phyloP scores from a whole-genome alignment of 2,888 invertebrate genomes.

The Steinernema scapterisci region DNA sequence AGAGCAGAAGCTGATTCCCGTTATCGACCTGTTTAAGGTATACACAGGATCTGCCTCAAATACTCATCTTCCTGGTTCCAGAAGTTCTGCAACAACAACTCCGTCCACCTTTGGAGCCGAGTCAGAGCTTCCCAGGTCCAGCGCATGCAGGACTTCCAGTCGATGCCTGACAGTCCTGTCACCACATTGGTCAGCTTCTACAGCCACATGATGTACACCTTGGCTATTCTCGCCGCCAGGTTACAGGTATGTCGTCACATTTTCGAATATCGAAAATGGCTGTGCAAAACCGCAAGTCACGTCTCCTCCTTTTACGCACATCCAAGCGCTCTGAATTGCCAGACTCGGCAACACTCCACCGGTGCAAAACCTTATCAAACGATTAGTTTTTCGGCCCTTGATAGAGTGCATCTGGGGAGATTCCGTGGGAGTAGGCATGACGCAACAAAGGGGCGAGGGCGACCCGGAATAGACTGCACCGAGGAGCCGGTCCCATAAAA shows the following conservation, averaged over 20 bases:
- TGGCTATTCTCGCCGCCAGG: constrained; percentile 62
- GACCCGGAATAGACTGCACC: no score
- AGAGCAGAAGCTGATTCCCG: constrained; percentile 58
- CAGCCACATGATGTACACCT: constrained; percentile 61
- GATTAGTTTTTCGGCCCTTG: no score
- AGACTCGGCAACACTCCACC: no score
- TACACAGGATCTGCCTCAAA: background rate
- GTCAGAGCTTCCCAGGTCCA: constrained; percentile 46
- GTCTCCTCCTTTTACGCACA: no score
- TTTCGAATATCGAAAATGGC: background rate
- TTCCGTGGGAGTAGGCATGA: no score
- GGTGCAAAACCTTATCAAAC: no score
- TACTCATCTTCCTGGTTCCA: constrained; percentile 34
- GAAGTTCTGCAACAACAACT: constrained; percentile 59
- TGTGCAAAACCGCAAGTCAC: no score
- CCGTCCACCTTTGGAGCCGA: constrained; percentile 51
- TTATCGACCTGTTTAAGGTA: constrained; percentile 62
- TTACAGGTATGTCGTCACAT: constrained; percentile 52
- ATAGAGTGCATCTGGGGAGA: no score
- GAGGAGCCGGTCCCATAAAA: no score
- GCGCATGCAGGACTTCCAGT: constrained; percentile 43
- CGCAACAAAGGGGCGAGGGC: no score
- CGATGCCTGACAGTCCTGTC: constrained; percentile 47
- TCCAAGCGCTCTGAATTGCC: no score
- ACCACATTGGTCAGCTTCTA: constrained; percentile 59